Evolutionary conservation across 2,113 vertebrate species (phyloP).

Genomic region (Entomyzon cyanotis): DNA sequence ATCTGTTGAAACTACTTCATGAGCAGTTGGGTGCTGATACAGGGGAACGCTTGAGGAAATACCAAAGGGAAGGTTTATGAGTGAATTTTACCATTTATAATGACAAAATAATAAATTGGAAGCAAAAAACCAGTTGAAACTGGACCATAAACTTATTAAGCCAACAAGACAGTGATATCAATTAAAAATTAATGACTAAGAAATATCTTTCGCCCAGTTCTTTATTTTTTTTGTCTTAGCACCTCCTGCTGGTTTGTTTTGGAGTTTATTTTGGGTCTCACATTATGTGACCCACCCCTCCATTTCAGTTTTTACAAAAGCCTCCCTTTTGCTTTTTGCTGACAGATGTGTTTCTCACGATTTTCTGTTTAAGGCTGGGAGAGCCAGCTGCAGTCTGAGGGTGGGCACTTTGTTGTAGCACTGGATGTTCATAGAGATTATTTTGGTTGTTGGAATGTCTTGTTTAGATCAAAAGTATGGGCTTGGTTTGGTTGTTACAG

Average conservation of each 20-base stretch:
- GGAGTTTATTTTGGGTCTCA: accelerated
- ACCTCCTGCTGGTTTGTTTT: not conserved
- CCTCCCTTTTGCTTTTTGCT: not conserved
- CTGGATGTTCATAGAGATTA: not conserved
- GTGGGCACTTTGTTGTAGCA: not conserved
- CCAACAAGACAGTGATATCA: not conserved
- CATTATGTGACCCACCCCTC: not conserved
- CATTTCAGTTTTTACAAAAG: not conserved
- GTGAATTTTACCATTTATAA: not conserved
- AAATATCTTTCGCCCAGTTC: not conserved
- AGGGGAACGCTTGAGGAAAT: not conserved
- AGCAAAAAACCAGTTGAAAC: not conserved
- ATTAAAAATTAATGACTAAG: not conserved
- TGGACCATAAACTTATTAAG: not conserved
- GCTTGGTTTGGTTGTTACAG: not conserved
- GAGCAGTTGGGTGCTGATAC: not conserved
- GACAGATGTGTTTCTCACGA: not conserved
- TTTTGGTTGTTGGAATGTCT: not conserved
- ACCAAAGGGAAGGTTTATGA: not conserved
- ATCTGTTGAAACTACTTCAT: not conserved
- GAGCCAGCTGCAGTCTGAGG: not conserved
- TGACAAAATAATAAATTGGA: not conserved
- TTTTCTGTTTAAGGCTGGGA: not conserved
- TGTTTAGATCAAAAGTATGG: not conserved
- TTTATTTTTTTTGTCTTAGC: not conserved